Evolutionary conservation across 2,888 invertebrate species (phyloP).

Genomic region (Ophion ventricosus): DNA sequence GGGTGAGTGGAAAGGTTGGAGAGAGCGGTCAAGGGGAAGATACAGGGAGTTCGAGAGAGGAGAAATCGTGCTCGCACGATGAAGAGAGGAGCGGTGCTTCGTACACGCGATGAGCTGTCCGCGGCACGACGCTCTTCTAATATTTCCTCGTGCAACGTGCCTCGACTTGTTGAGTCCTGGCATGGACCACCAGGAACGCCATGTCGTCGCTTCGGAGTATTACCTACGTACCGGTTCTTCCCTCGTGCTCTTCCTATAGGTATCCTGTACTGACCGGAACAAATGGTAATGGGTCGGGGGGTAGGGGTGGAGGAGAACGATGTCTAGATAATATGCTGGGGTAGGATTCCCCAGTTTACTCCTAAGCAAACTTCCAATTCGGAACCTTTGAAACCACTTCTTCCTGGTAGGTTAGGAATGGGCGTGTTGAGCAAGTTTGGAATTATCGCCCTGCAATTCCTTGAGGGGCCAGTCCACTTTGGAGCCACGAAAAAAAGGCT

Average conservation of each 20-base stretch:
- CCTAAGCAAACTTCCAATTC: too few relatives aligned
- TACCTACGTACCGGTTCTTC: conserved; percentile 75
- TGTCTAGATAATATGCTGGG: too few relatives aligned
- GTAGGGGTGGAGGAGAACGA: too few relatives aligned
- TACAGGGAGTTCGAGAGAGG: neutral
- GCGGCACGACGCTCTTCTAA: conserved; percentile 71
- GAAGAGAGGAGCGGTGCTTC: conserved; percentile 27
- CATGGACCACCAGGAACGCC: conserved; percentile 75
- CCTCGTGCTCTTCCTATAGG: conserved; percentile 32
- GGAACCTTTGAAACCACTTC: too few relatives aligned
- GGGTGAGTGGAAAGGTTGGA: too few relatives aligned
- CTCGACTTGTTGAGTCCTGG: conserved; percentile 69
- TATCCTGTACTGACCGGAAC: conserved; percentile 58
- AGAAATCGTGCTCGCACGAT: conserved; percentile 28
- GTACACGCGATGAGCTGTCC: conserved; percentile 61
- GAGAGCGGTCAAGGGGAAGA: neutral
- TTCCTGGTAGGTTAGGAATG: too few relatives aligned
- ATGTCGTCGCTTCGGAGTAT: conserved; percentile 64
- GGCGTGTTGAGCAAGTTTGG: too few relatives aligned
- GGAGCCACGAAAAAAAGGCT: too few relatives aligned
- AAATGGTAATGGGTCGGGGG: too few relatives aligned
- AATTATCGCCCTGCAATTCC: too few relatives aligned
- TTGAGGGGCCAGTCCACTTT: too few relatives aligned
- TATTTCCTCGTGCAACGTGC: conserved; percentile 73
- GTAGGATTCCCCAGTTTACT: too few relatives aligned